Base-by-base conservation (phyloP, 2,888 invertebrate species). In the Heliconius cydno region DNA sequence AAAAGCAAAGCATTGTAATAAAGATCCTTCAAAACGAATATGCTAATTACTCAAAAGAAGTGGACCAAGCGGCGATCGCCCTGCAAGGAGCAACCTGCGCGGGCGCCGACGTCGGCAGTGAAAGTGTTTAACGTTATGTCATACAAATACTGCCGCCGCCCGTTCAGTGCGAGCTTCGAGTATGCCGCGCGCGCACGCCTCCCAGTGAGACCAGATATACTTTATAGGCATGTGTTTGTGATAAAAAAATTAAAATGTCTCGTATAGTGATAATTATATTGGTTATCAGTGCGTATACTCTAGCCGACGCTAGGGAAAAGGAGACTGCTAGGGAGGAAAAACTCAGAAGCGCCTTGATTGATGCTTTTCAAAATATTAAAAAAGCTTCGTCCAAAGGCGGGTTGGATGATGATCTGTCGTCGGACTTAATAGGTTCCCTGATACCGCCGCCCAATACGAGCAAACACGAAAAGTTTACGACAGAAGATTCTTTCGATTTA, bases 311-410 rank as follows among this genome's bases (percentile, higher is more conserved):
- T 12, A 30, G 68, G 41, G 75, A 79, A 6, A 90, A 88, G 77
- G 92, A 91, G 81, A 92, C 88, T 84, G 91, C 90, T 41, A 87
- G 95, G 38, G 95, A 95, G 79, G 95, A 94, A 83, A 93, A 92
- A 84, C 87, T 95, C 1, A 85, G 95, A 25, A 94, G 92, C 84
- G 95, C 87, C 78, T 85, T 95, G 77, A 94, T 95, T 65, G 94
- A 95, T 84, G 95, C 95, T 78, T 95, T 95, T 84, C 95, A 95
- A 83, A 94, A 87, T 83, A 95, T 95, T 63, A 95, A 95, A 82
- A 93, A 93, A 83, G 92, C 88, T 34, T 93, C 94, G 0, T 92
- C 91, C 1, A 93, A 91, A 82, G 94, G 93, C 60, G 91, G 91
- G 2, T 83, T 91, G 70, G 92, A 93, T 78, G 92, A 91, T 6